Base-by-base conservation (phyloP, 2,888 invertebrate species). In the Acrocera orbiculus region DNA sequence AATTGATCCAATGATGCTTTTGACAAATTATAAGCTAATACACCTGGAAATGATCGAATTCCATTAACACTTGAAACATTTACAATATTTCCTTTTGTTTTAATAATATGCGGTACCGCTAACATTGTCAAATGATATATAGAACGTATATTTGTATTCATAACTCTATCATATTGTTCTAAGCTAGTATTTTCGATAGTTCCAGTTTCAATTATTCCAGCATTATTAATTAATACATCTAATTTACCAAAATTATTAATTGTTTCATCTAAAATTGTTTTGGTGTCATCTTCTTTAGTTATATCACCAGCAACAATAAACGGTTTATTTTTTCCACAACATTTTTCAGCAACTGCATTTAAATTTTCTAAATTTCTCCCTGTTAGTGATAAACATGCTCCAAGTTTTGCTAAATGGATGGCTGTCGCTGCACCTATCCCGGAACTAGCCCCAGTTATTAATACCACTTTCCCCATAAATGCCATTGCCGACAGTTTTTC, bases 41-140 rank as follows among this genome's bases (percentile, higher is more conserved):
- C 80, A 6, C 81, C 81, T 3, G 92, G 76, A 54, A 95, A 93
- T 28, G 93, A 75, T 49, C 92, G 66, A 16, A 89, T 67, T 4
- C 95, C 95, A 49, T 80, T 83, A 0, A 95, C 87, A 54, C 92
- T 92, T 2, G 93, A 95, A 0, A 96, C 82, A 55, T 95, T 96
- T 0, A 96, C 90, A 46, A 93, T 78, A 44, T 76, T 83, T n/a
- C 90, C 90, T 58, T 85, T 80, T 0, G 75, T 70, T 57, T 76
- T 69, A 3, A 85, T 63, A 14, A 95, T 64, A 60, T 90, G 74
- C 0, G 93, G 92, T 0, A 83, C 79, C 4, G 89, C 82, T 30
- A 90, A 54, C 74, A 79, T 82, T 0, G 86, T 90, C 41, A 93
- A 55, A 39, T 82, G 72, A 51, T 81, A 82, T 13, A 83, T 65